These are phyloP conservation scores for Lepidurus couesii DNA, from an alignment of 1,140 invertebrate species.

Conservation along the genomic window DNA sequence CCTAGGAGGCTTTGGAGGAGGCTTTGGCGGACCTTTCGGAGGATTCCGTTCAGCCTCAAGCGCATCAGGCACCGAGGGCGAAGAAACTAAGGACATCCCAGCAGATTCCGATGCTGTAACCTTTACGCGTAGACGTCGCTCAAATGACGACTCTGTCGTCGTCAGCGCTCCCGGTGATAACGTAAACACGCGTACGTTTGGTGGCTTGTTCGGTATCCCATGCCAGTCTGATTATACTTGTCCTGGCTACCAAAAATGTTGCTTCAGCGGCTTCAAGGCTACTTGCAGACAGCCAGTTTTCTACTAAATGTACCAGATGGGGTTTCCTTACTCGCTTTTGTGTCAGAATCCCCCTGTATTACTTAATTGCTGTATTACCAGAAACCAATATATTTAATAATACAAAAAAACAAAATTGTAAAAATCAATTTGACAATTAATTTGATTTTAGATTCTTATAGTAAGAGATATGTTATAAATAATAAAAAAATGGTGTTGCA, in stretches of 20 bases:
- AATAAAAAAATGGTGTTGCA: no score
- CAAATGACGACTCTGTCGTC: not conserved
- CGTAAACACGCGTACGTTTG: not conserved
- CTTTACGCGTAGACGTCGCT: slow-evolving; percentile 9
- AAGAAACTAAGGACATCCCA: not conserved
- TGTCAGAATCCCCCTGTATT: not conserved
- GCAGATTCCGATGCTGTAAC: not conserved
- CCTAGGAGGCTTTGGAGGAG: no score
- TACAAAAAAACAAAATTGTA: not conserved
- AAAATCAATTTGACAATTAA: no score
- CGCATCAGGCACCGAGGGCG: not conserved
- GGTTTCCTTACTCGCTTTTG: not conserved
- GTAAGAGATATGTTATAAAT: no score
- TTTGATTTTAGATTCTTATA: no score
- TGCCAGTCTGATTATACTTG: not conserved
- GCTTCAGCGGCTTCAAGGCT: slow-evolving; percentile 8
- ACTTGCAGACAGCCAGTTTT: not conserved
- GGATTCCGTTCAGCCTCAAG: not conserved
- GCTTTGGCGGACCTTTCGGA: not conserved
- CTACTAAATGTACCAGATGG: not conserved
- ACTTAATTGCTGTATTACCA: not conserved
- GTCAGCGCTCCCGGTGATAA: slow-evolving; percentile 5
- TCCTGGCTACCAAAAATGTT: not conserved
- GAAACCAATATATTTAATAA: not conserved
- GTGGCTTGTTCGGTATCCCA: not conserved